Base-by-base conservation (phyloP, 2,888 invertebrate genomes). In the Criorhina ranunculi region DNA sequence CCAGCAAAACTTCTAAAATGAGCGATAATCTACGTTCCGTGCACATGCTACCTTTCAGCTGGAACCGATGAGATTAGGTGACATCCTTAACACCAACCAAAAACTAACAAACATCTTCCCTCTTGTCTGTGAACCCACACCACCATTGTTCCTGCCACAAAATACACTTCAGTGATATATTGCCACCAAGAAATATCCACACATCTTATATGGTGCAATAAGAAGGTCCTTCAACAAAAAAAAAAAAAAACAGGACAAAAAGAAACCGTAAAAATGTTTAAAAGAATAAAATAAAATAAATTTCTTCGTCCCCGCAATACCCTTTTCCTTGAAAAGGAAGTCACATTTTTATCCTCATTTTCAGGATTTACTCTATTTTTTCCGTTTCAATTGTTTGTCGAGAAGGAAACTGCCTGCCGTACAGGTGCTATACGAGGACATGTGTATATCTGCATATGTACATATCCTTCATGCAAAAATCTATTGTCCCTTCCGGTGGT, bases 31-130 rank as follows among this genome's bases (percentile, higher is more conserved):
- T 80, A 76, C 80, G 70, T 80, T 85, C 44, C 85, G 75, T 85
- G 85, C 85, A 85, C 85, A 85, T 85, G 85, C 53, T 85, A 76
- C 83, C 79, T 70, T 80, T 85, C 80, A 85, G 80, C 80, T 69
- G 70, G 66, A 80, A 80, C 85, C 85, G 80, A 80, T 80, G 80
- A 85, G 85, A 80, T 85, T 80, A 80, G 79, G 85, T 85, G 85
- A 85, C 85, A 85, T 85, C 85, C 75, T 76, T 66, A 85, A 76
- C 75, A 64, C 66, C 75, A 75, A 51, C 64, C 64, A 66, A 72
- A 82, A 66, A 59, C 59, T 51, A 72, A 64, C 67, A 78, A 77
- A 82, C 29, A 70, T 82, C 53, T 44, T 37, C 24, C 42, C 40
- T n/a, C 55, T 55, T 17, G 31, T 55, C 60, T 44, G 15, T 42